Base-by-base conservation (phyloP, 2,888 invertebrate species). In the Erynnis tages region DNA sequence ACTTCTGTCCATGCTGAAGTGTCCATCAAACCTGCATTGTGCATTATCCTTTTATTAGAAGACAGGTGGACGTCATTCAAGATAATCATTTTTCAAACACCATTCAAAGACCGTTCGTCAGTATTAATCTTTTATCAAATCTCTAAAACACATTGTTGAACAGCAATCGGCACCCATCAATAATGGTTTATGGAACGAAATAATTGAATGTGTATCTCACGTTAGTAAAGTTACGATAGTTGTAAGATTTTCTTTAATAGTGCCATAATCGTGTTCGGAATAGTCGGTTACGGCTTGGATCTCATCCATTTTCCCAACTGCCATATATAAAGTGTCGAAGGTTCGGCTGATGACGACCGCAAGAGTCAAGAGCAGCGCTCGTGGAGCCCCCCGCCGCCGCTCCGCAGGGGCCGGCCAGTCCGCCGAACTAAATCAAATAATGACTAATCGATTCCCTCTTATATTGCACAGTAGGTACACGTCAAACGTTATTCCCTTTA, bases 381-480 rank as follows among this genome's bases (percentile, higher is more conserved):
- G 83, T 80, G 79, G 74, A 74, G 69, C 82, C 86, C 85, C 88
- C 88, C 69, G 80, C 76, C 69, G 86, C 67, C 75, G 53, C 86
- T 56, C 87, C 58, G 71, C 87, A 73, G 88, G 88, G 77, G 83
- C 77, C 79, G 53, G 66, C 73, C 73, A 71, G 74, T 73, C 76
- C 78, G 80, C 81, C 82, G 84, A 84, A 88, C 89, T 88, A 89
- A 89, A 88, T 88, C 89, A 89, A 88, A 89, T 87, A 89, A 87
- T 89, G 89, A 89, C 89, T 87, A 89, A 89, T 89, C 87, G 89
- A 82, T 83, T 88, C 77, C 79, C 71, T 77, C 83, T 80, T 81
- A 86, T 85, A 89, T 89, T 88, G 88, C 87, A 89, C 89, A 87
- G 89, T 88, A 89, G 89, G 87, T 87, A 85, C 84, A 89, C 87